Base-by-base conservation (phyloP, 2,113 vertebrate species). In the Pteropus alecto region DNA sequence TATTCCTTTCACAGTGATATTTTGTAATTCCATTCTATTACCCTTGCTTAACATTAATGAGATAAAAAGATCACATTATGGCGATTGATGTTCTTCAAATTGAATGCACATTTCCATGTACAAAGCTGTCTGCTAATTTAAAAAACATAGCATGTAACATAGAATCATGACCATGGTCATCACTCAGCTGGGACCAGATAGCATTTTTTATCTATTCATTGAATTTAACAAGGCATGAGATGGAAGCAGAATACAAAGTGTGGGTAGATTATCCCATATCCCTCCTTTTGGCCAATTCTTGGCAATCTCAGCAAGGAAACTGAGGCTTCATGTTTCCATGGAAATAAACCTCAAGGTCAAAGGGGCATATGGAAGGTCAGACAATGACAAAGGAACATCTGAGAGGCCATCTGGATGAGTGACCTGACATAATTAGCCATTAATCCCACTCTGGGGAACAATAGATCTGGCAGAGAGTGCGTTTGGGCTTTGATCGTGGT, bases 351-450 rank as follows among this genome's bases (percentile, higher is more conserved):
- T 98, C 99, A 99, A 99, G 99, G 99, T 99, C 99, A 99, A 99
- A 99, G 99, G 99, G 99, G 99, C 98, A 98, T 99, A 99, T 99
- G 99, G 99, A 99, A 98, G 99, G 99, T 99, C 99, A 99, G 98
- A 97, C 98, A 98, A 99, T 99, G 99, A 99, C 99, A 99, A 99
- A 99, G 99, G 99, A 99, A 99, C 99, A 99, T 99, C 99, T 99
- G 98, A 99, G 99, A 99, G 99, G 99, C 99, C 99, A 99, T 99
- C 99, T 99, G 99, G 99, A 99, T 99, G 99, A 99, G 99, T 99
- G 99, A 99, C 99, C 99, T 98, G 98, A 99, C 99, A 99, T 99
- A 99, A 99, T 99, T 99, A 99, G 99, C 99, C 99, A 99, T 99
- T 99, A 99, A 99, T 99, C 99, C 99, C 99, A 98, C 99, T 99